phyloP scores from a whole-genome alignment of 1,140 invertebrate genomes.

The Saccostrea cuccullata region DNA sequence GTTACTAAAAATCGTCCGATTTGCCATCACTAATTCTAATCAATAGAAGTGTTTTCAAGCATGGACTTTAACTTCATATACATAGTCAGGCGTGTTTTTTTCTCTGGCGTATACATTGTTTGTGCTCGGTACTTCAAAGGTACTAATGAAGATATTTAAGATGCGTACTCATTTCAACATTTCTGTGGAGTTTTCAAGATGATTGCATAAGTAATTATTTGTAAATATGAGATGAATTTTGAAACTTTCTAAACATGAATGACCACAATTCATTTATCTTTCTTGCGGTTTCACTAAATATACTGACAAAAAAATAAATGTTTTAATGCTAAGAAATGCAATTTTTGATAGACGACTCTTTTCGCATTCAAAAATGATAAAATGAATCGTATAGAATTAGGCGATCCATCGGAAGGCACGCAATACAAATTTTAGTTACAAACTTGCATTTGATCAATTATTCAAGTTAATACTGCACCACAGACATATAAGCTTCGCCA shows the following conservation, averaged over 20 bases:
- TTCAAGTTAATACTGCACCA: background rate
- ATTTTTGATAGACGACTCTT: background rate
- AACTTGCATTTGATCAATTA: constrained; percentile 4
- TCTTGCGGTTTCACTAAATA: background rate
- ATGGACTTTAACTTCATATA: background rate
- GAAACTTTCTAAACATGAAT: background rate
- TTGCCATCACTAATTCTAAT: too few species aligned
- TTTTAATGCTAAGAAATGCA: background rate
- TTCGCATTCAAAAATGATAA: background rate
- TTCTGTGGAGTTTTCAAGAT: background rate
- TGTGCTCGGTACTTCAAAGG: background rate
- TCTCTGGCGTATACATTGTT: background rate
- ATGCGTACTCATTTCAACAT: background rate
- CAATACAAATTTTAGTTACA: background rate
- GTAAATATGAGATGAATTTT: background rate
- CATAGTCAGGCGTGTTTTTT: background rate
- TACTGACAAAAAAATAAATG: background rate
- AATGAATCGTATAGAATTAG: background rate
- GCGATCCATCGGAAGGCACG: background rate
- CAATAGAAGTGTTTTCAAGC: background rate
- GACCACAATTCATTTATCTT: background rate
- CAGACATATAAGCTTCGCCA: background rate
- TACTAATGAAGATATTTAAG: background rate
- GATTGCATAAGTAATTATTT: background rate
- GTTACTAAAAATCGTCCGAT: too few species aligned